Evolutionary conservation across 2,888 invertebrate species (phyloP).

Genomic region (Spodoptera exigua): DNA sequence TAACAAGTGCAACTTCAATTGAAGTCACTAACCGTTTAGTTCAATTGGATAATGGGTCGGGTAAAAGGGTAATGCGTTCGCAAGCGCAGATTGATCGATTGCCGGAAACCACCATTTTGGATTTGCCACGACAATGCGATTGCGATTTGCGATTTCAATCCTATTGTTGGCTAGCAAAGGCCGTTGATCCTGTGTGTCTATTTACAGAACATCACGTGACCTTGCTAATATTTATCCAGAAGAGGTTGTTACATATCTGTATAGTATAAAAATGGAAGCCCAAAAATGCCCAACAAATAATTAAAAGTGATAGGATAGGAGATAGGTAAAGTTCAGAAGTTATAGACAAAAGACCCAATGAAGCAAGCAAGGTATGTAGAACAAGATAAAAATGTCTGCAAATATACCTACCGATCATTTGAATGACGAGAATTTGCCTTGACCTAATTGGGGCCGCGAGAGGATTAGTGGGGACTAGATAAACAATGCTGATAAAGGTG

Average conservation of each 20-base stretch:
- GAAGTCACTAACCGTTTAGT: slow-evolving; percentile 76
- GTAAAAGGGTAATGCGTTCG: slow-evolving; percentile 61
- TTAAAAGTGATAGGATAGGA: no score
- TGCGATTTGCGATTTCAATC: slow-evolving; percentile 47
- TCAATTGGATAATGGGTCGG: slow-evolving; percentile 75
- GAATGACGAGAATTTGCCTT: slow-evolving; percentile 44
- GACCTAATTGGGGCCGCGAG: slow-evolving; percentile 43
- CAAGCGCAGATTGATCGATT: slow-evolving; percentile 81
- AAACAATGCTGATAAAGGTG: slow-evolving; percentile 32
- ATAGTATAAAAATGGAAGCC: no score
- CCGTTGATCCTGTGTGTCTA: slow-evolving; percentile 31
- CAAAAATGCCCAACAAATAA: no score
- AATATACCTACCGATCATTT: slow-evolving; percentile 30
- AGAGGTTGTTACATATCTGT: no score
- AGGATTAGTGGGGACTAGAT: slow-evolving; percentile 42
- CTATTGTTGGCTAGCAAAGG: slow-evolving; percentile 26
- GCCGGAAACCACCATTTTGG: slow-evolving; percentile 74
- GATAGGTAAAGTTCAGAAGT: no score
- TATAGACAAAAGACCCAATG: no score
- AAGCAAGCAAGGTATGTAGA: slow-evolving; percentile 21
- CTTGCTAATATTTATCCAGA: no score
- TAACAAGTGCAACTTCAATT: slow-evolving; percentile 68
- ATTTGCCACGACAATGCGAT: slow-evolving; percentile 49
- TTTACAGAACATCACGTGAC: no score
- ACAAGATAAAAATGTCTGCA: slow-evolving; percentile 46